phyloP scores from a whole-genome alignment of 2,797 vertebrate genomes.

The Amazona finschi region DNA sequence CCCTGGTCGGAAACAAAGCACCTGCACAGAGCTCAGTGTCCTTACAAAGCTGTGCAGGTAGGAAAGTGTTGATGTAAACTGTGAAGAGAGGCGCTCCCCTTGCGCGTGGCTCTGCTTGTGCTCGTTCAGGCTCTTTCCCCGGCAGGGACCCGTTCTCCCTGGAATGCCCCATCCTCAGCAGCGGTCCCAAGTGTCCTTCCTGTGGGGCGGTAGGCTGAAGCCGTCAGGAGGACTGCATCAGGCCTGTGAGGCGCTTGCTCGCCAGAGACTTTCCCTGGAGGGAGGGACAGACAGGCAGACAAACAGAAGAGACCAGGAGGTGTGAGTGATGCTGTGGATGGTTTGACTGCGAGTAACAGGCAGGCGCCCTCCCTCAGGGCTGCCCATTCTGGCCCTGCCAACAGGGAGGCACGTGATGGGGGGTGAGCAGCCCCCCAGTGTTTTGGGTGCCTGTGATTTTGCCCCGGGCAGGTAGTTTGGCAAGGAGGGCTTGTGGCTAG shows the following conservation, averaged over 20 bases:
- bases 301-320: conserved; percentile 46
- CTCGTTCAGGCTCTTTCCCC: conserved; percentile 40
- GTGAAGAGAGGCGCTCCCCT: conserved; percentile 26
- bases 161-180: conserved; percentile 19
- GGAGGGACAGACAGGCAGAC: conserved; percentile 42
- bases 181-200: conserved; percentile 49
- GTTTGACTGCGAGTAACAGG: background rate
- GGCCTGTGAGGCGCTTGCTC: conserved; percentile 92
- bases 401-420: background rate
- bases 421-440: background rate
- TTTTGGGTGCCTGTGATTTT: accelerated
- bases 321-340: background rate
- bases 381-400: background rate
- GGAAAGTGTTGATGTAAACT: conserved; percentile 47
- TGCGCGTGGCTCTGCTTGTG: background rate
- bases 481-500: background rate
- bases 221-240: conserved; percentile 97
- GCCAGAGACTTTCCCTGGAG: conserved; percentile 93
- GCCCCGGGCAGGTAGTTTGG: background rate
- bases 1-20: background rate
- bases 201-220: background rate
- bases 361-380: background rate
- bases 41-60: conserved; percentile 46
- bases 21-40: background rate
- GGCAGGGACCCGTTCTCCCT: conserved; percentile 55